A percentile compares a stretch with the other conserved stretches of the same genome.
Conservation (phyloP, 2,797 vertebrate genomes). For the Florisuga fusca region DNA sequence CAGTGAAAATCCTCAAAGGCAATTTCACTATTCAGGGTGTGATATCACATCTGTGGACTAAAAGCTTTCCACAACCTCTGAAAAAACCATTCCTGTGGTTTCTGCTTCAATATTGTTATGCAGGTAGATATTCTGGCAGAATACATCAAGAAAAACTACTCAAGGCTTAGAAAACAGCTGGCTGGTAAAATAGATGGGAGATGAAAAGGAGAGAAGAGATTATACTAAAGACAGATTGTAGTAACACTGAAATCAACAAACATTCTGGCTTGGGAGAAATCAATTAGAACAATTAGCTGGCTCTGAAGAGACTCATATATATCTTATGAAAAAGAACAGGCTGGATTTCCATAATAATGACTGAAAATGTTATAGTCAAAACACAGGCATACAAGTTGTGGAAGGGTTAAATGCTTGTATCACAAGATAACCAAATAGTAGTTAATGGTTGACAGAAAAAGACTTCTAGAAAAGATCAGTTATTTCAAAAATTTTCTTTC, state of each 20-base stretch:
- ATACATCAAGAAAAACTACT: conserved; percentile 16
- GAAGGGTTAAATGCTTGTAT: neutral
- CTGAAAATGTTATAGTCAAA: neutral
- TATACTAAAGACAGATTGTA: neutral
- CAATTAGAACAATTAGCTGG: neutral
- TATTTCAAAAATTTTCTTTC: neutral
- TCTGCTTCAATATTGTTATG: neutral
- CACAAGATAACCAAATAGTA: neutral
- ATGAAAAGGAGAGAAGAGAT: neutral
- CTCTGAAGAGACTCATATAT: neutral
- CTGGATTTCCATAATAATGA: neutral
- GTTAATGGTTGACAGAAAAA: neutral
- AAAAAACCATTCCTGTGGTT: neutral
- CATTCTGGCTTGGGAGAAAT: neutral
- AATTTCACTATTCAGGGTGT: neutral
- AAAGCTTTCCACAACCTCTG: neutral
- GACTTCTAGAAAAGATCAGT: neutral
- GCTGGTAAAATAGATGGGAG: neutral
- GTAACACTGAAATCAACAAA: neutral
- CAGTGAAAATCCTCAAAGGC: neutral
- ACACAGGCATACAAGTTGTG: neutral
- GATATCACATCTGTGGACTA: conserved; percentile 9
- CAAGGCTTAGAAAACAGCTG: neutral
- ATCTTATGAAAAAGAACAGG: neutral
- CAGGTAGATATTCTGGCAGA: neutral